Evolutionary conservation across 2,797 vertebrate genomes (phyloP), one percentile per base, ranked within the genome.

Genomic region (Perodicticus potto): DNA sequence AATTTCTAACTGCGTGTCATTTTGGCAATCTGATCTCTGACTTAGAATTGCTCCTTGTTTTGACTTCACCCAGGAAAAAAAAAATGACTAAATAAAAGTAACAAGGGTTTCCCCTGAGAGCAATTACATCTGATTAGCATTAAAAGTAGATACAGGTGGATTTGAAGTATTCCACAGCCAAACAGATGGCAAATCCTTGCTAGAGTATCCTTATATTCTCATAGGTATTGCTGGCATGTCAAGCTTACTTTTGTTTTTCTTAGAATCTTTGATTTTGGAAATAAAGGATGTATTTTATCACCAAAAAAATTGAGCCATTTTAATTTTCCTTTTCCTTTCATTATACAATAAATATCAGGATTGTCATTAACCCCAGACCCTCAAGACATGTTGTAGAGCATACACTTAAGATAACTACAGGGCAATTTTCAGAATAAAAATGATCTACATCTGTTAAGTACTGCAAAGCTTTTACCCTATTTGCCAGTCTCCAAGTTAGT

Each of bases 231-330:
- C 13, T 40, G 37, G 34, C 37, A 57, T 78, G 6, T 43, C 25
- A 89, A 85, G 81, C n/a, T 29, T 67, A 55, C 13, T 6, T 77
- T 94, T 43, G 14, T 23, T 87, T 85, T 37, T 25, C 72, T 45
- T 72, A 65, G 61, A 91, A 34, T 83, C 4, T 94, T 87, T 95
- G 27, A 76, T 76, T 86, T 96, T 83, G 5, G 29, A 86, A 89
- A 69, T 61, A 70, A 78, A 93, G 34, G 57, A 61, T 7, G 37
- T 43, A 72, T 83, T 84, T 70, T 74, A 57, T 16, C 67, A 78
- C 27, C 40, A 89, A 73, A 65, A 73, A 32, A 53, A 69, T 40
- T 37, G 17, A 73, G 7, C 11, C 19, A 45, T 63, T 88, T 85
- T 40, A 37, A 69, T 34, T 63, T 86, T 29, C 40, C 49, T 1